phyloP scores from a whole-genome alignment of 2,113 vertebrate species.

The Toxotes jaculatrix region DNA sequence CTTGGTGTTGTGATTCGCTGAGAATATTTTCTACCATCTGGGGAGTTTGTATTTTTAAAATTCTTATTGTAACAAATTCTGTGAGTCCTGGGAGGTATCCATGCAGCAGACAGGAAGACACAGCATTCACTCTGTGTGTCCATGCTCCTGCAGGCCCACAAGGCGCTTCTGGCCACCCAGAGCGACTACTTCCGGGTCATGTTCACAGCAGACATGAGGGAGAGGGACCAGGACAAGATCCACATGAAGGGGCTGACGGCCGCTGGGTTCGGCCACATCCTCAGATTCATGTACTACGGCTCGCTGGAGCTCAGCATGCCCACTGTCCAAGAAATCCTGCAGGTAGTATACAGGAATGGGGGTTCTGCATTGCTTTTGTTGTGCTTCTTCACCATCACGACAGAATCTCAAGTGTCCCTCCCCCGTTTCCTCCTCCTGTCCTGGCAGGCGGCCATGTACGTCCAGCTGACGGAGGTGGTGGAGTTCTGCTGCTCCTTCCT shows the following conservation, averaged over 20 bases:
- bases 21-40: background rate
- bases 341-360: slow-evolving; percentile 68
- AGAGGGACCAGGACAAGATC: slow-evolving; percentile 99
- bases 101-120: too few relatives aligned
- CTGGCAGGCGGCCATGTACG: slow-evolving; percentile 94
- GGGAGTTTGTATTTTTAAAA: too few relatives aligned
- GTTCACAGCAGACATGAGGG: slow-evolving; percentile 99
- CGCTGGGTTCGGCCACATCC: slow-evolving; percentile 96
- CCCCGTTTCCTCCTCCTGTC: background rate
- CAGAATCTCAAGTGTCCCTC: background rate
- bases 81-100: too few relatives aligned
- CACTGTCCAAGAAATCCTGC: slow-evolving; percentile 98
- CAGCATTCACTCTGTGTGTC: background rate
- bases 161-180: slow-evolving; percentile 98
- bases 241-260: slow-evolving; percentile 98
- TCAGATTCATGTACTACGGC: slow-evolving; percentile 99
- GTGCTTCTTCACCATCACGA: background rate
- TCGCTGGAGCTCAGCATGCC: slow-evolving; percentile 99
- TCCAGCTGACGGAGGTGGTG: slow-evolving; percentile 98
- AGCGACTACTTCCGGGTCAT: slow-evolving; percentile 99
- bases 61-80: too few relatives aligned
- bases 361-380: background rate
- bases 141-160: slow-evolving; percentile 88
- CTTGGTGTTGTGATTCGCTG: background rate
- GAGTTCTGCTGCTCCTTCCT: slow-evolving; percentile 99